Conservation (phyloP, 2,888 invertebrate genomes). For the Erebia ligea region DNA sequence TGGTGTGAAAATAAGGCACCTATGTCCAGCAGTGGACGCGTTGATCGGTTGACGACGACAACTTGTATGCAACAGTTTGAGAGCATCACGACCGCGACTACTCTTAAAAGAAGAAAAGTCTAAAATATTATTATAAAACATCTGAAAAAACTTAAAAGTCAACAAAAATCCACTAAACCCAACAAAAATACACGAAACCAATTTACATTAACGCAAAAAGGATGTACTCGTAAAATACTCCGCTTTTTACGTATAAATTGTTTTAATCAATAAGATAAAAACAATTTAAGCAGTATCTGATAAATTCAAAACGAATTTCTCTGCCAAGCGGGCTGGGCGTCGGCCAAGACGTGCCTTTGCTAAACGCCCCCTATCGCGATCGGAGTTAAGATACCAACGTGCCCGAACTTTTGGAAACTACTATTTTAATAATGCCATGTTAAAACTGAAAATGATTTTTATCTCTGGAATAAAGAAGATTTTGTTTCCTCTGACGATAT, state of each 20-base stretch:
- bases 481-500: neutral
- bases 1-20: too few relatives aligned
- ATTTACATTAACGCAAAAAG: neutral
- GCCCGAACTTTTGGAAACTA: constrained; percentile 36
- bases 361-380: constrained; percentile 65
- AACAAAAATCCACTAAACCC: neutral
- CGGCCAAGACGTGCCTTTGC: constrained; percentile 54
- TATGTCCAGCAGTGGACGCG: too few relatives aligned
- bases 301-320: constrained; percentile 50
- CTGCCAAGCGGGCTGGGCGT: constrained; percentile 54
- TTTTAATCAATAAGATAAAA: constrained; percentile 35
- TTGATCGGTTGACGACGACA: too few relatives aligned
- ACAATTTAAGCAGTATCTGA: constrained; percentile 35
- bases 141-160: neutral
- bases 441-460: constrained; percentile 23
- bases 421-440: constrained; percentile 32
- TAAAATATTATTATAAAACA: too few relatives aligned
- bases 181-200: neutral
- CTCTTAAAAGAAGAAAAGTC: too few relatives aligned
- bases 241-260: constrained; percentile 21
- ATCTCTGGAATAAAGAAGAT: constrained; percentile 18
- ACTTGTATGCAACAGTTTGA: too few relatives aligned
- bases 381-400: constrained; percentile 36
- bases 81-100: too few relatives aligned
- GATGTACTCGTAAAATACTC: neutral